Evolutionary conservation across 2,797 vertebrate genomes (phyloP), one percentile per base, ranked within the genome.

Genomic region (Gastrophryne carolinensis): DNA sequence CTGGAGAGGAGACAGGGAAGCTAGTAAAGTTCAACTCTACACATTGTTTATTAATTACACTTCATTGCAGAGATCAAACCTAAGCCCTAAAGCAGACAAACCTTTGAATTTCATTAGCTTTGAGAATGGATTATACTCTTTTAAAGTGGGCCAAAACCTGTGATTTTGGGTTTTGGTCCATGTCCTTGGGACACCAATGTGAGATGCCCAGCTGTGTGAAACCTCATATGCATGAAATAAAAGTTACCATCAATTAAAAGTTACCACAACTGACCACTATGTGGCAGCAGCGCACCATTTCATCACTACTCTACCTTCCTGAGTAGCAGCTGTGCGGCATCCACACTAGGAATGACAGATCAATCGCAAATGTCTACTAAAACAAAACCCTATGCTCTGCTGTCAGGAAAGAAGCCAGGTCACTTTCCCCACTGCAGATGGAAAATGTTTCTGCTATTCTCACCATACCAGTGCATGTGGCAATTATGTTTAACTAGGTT

Each of bases 1-100:
- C 97, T 98, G 82, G 27, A 39, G 32, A 7, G n/a, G 26, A 21
- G 26, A 23, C 5, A 7, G 21, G 32, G 2, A 19, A n/a, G n/a
- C n/a, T n/a, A n/a, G n/a, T n/a, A n/a, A n/a, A n/a, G n/a, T n/a
- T n/a, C n/a, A n/a, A n/a, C n/a, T n/a, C n/a, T n/a, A n/a, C n/a
- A n/a, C n/a, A n/a, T n/a, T n/a, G n/a, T n/a, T n/a, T n/a, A n/a
- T n/a, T n/a, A n/a, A n/a, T n/a, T n/a, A n/a, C n/a, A n/a, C n/a
- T n/a, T n/a, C n/a, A n/a, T n/a, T n/a, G n/a, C n/a, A n/a, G n/a
- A n/a, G n/a, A n/a, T n/a, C n/a, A n/a, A n/a, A n/a, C n/a, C n/a
- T n/a, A n/a, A n/a, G n/a, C n/a, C n/a, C n/a, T n/a, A n/a, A n/a
- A n/a, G n/a, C n/a, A n/a, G n/a, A n/a, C n/a, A n/a, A n/a, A n/a